Evolutionary conservation across 2,888 invertebrate species (phyloP).

Genomic region (Drosophila glabriapex): DNA sequence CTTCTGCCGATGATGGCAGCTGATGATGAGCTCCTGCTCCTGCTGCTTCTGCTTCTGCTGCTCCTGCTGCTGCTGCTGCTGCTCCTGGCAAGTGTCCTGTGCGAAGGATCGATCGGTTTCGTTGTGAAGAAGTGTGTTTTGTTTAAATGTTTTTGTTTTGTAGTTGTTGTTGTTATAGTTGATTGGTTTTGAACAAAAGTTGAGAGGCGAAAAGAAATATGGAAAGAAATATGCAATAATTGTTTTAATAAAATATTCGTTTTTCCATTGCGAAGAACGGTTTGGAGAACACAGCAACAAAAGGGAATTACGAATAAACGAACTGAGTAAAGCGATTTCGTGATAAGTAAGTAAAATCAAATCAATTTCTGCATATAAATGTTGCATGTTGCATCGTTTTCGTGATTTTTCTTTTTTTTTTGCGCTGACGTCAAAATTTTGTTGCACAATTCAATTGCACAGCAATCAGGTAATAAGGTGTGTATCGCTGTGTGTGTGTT

Average conservation of each 20-base stretch:
- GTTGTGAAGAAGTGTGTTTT: slow-evolving; percentile 32
- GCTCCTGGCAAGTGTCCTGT: slow-evolving; percentile 80
- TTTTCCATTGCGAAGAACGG: slow-evolving; percentile 30
- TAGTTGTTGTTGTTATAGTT: slow-evolving; percentile 36
- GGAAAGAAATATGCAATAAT: slow-evolving; percentile 74
- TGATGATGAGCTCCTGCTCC: slow-evolving; percentile 82
- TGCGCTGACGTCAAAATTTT: slow-evolving; percentile 44
- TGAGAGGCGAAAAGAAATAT: slow-evolving; percentile 64
- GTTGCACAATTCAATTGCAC: slow-evolving; percentile 52
- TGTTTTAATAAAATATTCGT: slow-evolving; percentile 44
- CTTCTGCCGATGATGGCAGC: slow-evolving; percentile 61
- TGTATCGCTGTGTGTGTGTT: slow-evolving; percentile 10
- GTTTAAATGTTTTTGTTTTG: slow-evolving; percentile 34
- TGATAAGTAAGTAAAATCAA: slow-evolving; percentile 49
- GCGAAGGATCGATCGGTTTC: slow-evolving; percentile 32
- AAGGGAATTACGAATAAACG: slow-evolving; percentile 58
- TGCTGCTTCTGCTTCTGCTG: slow-evolving; percentile 59
- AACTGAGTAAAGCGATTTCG: slow-evolving; percentile 63
- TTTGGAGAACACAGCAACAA: slow-evolving; percentile 68
- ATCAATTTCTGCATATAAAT: slow-evolving; percentile 27
- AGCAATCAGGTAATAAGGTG: slow-evolving; percentile 42
- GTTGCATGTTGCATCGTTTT: slow-evolving; percentile 28
- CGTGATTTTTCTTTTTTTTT: slow-evolving; percentile 20
- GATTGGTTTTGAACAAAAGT: slow-evolving; percentile 63
- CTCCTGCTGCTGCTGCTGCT: slow-evolving; percentile 57